Percentiles rank a stretch among this genome's conserved stretches.
Evolutionary conservation across 1,140 invertebrate genomes (phyloP).

Genomic region (Thalassaphorura encarpata): DNA sequence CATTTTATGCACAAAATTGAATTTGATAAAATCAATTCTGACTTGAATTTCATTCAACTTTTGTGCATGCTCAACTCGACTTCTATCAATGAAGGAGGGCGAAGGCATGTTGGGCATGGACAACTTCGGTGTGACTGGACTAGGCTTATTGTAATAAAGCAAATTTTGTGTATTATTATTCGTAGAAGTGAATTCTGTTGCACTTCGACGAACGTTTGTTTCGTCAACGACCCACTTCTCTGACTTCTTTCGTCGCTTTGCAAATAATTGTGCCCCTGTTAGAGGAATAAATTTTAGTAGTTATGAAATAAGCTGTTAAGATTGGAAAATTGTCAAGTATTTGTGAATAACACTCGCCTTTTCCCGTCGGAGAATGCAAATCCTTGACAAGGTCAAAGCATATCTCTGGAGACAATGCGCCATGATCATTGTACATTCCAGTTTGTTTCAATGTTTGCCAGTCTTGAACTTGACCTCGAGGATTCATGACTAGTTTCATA

Average conservation of each 20-base stretch:
- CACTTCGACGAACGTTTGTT: slow-evolving; percentile 41
- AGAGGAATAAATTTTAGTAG: neutral
- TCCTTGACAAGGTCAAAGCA: slow-evolving; percentile 64
- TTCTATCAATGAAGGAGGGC: slow-evolving; percentile 39
- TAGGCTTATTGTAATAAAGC: slow-evolving; percentile 32
- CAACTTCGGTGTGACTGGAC: slow-evolving; percentile 36
- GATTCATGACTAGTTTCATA: slow-evolving; percentile 68
- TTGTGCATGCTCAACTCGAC: slow-evolving; percentile 42
- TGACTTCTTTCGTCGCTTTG: slow-evolving; percentile 69
- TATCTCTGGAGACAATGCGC: slow-evolving; percentile 51
- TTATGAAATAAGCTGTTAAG: neutral
- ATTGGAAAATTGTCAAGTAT: neutral
- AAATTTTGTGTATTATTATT: slow-evolving; percentile 29
- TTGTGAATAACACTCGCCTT: slow-evolving; percentile 45
- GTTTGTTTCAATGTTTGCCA: slow-evolving; percentile 47
- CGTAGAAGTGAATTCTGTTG: slow-evolving; percentile 38
- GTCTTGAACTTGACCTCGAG: slow-evolving; percentile 61
- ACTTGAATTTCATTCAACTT: slow-evolving; percentile 48
- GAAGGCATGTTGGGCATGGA: slow-evolving; percentile 24
- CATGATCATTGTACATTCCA: slow-evolving; percentile 49
- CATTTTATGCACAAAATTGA: too few species aligned
- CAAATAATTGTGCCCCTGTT: slow-evolving; percentile 76
- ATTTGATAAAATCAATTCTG: slow-evolving; percentile 13
- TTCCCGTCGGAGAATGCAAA: slow-evolving; percentile 62
- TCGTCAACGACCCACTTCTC: slow-evolving; percentile 81